phyloP scores from a whole-genome alignment of 2,113 vertebrate genomes.

The Riparia riparia region DNA sequence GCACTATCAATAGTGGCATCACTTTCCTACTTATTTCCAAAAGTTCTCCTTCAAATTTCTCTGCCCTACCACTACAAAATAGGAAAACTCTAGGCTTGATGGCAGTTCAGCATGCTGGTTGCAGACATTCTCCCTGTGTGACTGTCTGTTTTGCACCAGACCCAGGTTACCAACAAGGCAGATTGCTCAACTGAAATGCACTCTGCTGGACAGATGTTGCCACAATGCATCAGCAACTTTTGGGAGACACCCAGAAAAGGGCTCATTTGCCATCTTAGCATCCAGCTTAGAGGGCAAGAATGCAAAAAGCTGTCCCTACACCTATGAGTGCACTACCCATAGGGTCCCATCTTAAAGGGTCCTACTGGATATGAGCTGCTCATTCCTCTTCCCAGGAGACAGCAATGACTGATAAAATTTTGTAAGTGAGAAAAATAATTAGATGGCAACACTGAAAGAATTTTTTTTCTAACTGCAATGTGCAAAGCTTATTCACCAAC shows the following conservation, averaged over 20 bases:
- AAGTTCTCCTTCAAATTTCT: neutral
- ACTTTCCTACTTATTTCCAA: neutral
- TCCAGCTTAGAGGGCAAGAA: neutral
- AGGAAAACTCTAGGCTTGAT: neutral
- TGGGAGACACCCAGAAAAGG: neutral
- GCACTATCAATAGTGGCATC: rapidly evolving
- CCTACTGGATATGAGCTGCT: neutral
- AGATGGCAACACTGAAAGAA: neutral
- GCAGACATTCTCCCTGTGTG: neutral
- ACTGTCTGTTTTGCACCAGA: neutral
- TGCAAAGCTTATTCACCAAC: neutral
- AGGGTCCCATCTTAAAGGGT: neutral
- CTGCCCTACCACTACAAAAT: neutral
- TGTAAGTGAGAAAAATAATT: neutral
- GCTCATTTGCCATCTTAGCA: neutral
- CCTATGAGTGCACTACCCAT: neutral
- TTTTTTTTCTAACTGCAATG: neutral
- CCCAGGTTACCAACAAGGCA: neutral
- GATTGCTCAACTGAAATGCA: neutral
- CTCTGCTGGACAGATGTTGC: neutral
- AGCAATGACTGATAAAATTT: neutral
- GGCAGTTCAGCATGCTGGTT: neutral
- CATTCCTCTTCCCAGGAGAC: neutral
- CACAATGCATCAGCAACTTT: neutral
- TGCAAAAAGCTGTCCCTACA: neutral